Base-by-base conservation (phyloP, 2,113 vertebrate genomes). In the Labeo catla region DNA sequence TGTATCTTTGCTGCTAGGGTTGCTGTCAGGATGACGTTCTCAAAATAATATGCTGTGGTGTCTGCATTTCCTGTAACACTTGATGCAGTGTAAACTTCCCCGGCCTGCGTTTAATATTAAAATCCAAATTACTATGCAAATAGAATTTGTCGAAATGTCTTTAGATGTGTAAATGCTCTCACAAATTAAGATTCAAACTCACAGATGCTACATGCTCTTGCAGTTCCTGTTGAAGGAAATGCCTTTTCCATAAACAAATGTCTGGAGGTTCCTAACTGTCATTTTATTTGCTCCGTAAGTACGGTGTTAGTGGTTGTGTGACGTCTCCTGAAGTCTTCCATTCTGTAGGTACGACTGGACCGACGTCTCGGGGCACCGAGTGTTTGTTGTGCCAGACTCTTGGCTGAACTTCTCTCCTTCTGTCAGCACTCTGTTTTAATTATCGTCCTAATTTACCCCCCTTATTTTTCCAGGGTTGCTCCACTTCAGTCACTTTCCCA, bases 341-440 rank as follows among this genome's bases (percentile, higher is more conserved):
- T 43, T 45, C 72, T 1, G 76, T 77, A 36, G 76, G 76, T 34
- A 77, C n/a, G 49, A 34, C 23, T 77, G 28, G 13, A 36, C 12
- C 0, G 54, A 63, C 19, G 36, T 80, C 77, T n/a, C 54, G 43
- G 34, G 54, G 77, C 63, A 68, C 81, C n/a, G 65, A 49, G 65
- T 85, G 54, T 82, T 78, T 84, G 68, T 66, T 83, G 81, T 89
- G 76, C 73, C 86, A 87, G 76, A 87, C 86, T 84, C 76, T 84
- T 84, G 86, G 86, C 82, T 84, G 82, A 89, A 89, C 86, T 76
- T 76, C 59, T 86, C 66, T 72, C 13, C 65, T 47, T 54, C 86
- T 89, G 86, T 89, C 88, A 87, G 74, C 88, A 87, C 88, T 78
- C 68, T 89, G 83, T 83, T 89, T 89, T 87, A 89, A 89, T 89